Percentiles rank a stretch among this genome's conserved stretches.
Conservation (phyloP, 1,140 invertebrate species). For the Varroa destructor region DNA sequence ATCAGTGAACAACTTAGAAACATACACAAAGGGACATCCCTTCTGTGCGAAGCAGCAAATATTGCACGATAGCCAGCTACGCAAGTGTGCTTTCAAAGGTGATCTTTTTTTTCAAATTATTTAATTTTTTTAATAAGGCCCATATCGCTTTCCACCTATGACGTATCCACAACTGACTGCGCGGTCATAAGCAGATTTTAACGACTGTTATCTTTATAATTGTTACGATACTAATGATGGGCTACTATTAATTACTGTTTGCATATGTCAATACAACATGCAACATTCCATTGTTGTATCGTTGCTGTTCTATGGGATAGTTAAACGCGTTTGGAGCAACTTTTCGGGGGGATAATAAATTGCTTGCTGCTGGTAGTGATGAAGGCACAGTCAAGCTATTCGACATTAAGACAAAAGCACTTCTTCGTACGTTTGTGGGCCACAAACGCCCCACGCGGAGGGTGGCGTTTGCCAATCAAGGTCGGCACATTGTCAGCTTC, state of each 20-base stretch:
- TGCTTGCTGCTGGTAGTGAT: conserved; percentile 72
- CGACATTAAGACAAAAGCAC: conserved; percentile 52
- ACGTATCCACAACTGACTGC: too few relatives aligned
- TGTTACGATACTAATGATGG: neutral
- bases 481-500: conserved; percentile 67
- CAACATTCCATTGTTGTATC: too few relatives aligned
- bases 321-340: conserved; percentile 59
- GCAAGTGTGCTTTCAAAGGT: too few relatives aligned
- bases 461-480: conserved; percentile 63
- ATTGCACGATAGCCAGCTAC: too few relatives aligned
- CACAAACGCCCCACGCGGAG: conserved; percentile 56
- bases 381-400: conserved; percentile 74
- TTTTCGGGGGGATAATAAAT: conserved; percentile 65
- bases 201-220: neutral
- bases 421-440: conserved; percentile 29
- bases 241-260: too few relatives aligned
- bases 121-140: too few relatives aligned
- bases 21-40: too few relatives aligned
- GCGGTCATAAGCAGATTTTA: neutral
- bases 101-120: too few relatives aligned
- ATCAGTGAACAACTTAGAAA: too few relatives aligned
- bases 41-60: too few relatives aligned
- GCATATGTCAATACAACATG: too few relatives aligned
- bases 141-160: too few relatives aligned
- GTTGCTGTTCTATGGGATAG: neutral